Percentiles rank a stretch among this genome's conserved stretches.
Evolutionary conservation across 2,113 vertebrate species (phyloP).

Genomic region (Spermophilus dauricus): DNA sequence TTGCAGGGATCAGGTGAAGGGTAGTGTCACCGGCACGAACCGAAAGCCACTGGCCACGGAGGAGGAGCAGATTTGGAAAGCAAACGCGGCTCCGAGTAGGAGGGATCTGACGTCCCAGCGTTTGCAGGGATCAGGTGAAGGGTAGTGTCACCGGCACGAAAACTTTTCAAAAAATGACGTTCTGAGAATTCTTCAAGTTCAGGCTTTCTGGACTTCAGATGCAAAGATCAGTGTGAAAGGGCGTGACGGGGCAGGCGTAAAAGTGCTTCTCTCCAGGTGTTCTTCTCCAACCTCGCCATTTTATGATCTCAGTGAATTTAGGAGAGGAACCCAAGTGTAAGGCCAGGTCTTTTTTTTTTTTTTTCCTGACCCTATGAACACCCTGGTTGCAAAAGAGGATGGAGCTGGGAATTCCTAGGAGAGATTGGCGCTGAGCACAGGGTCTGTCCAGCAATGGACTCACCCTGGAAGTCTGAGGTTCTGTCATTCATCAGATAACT

Average conservation of each 20-base stretch:
- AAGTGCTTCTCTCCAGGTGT: background rate
- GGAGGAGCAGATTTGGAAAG: background rate
- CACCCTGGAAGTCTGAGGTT: background rate
- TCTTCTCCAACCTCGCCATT: background rate
- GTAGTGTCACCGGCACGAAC: no score
- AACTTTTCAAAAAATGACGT: background rate
- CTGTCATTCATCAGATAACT: background rate
- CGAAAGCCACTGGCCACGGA: background rate
- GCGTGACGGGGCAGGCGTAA: rapidly evolving
- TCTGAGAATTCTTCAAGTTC: background rate
- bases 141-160: background rate
- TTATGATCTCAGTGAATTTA: background rate
- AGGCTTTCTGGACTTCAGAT: background rate
- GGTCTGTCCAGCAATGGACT: background rate
- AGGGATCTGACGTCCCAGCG: background rate
- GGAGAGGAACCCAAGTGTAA: background rate
- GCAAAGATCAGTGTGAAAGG: background rate
- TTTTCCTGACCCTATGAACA: background rate
- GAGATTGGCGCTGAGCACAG: background rate
- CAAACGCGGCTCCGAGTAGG: background rate
- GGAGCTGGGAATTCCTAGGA: background rate
- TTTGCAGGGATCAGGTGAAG: background rate
- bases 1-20: no score
- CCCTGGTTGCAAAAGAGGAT: background rate
- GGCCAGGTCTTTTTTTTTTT: background rate